Base-by-base conservation (phyloP, 2,797 vertebrate genomes). In the Sebastes trivittatus region DNA sequence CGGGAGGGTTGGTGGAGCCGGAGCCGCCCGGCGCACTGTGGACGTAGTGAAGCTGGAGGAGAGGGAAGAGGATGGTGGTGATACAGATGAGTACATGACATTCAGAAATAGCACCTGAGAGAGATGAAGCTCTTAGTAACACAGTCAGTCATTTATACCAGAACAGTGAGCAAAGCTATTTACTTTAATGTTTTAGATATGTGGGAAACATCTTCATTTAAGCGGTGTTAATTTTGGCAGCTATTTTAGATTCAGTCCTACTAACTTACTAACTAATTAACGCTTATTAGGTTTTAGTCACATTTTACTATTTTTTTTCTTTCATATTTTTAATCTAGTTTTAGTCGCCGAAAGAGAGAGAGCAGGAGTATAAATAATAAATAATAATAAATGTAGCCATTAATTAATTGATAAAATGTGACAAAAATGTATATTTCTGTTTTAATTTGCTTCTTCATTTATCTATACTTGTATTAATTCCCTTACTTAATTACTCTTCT, bases 1-100 rank as follows among this genome's bases (percentile, higher is more conserved):
- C 97, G 0, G 98, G 98, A 0, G 98, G 97, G 54, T 99, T 99
- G 82, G 97, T 93, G 49, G 97, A 98, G 18, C 98, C 97, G 0
- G 97, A 98, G 32, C 98, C 98, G 0, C 98, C 98, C 0, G 98
- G 98, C 0, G 95, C 92, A 25, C 97, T 98, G 83, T 99, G 98
- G 80, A 99, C 93, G 79, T 99, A 99, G 94, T 99, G 98, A 11
- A 99, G 97, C 98, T 99, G 65, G 20, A 71, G 13, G 52, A 46
- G 49, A 49, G 23, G 14, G 29, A 18, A 5, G 18, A 1, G 30
- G 7, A 18, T 6, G 54, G 6, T 6, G 5, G 22, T 0, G 23
- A 38, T 16, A 2, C 38, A 46, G 14, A 29, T 22, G 9, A 67
- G 14, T 20, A 2, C 22, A 22, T 7, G 11, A 23, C 7, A 16